These are phyloP conservation scores for Trichonephila clavata DNA, from an alignment of 1,140 invertebrate genomes.

Conservation along the genomic window DNA sequence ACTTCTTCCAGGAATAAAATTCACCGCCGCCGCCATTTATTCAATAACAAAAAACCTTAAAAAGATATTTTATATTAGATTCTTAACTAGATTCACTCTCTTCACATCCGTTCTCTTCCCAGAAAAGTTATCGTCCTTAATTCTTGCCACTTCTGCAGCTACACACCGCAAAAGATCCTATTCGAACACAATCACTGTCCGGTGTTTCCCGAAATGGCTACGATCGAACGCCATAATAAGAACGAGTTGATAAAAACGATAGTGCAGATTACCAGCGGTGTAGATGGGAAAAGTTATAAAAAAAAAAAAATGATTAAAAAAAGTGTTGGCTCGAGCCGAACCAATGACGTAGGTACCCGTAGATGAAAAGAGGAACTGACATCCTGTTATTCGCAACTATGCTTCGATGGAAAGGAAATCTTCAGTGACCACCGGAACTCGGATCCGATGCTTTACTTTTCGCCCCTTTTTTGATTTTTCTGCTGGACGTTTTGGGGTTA, in stretches of 20 bases:
- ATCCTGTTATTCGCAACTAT: neutral
- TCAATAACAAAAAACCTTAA: neutral
- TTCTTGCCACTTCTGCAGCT: neutral
- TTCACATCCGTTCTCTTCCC: neutral
- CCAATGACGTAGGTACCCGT: neutral
- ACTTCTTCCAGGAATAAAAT: constrained; percentile 2
- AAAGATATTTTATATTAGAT: constrained; percentile 14
- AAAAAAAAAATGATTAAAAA: neutral
- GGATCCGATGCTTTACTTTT: neutral
- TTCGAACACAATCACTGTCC: neutral
- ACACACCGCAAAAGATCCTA: neutral
- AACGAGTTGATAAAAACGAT: neutral
- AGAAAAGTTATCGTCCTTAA: constrained; percentile 39
- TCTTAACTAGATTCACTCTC: neutral
- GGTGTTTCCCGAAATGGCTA: constrained; percentile 15
- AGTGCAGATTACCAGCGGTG: neutral
- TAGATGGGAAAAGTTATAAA: neutral
- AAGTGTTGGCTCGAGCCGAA: neutral
- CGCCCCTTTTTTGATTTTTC: neutral
- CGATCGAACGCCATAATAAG: constrained; percentile 23
- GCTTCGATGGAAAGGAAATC: constrained; percentile 1
- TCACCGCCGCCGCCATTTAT: neutral
- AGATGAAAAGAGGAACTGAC: neutral
- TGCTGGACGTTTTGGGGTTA: constrained; percentile 9
- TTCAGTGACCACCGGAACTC: neutral